A percentile compares a stretch with the other conserved stretches of the same genome.
These are phyloP conservation scores for Baronia brevicornis DNA, from an alignment of 2,888 invertebrate genomes.

Conservation along the genomic window DNA sequence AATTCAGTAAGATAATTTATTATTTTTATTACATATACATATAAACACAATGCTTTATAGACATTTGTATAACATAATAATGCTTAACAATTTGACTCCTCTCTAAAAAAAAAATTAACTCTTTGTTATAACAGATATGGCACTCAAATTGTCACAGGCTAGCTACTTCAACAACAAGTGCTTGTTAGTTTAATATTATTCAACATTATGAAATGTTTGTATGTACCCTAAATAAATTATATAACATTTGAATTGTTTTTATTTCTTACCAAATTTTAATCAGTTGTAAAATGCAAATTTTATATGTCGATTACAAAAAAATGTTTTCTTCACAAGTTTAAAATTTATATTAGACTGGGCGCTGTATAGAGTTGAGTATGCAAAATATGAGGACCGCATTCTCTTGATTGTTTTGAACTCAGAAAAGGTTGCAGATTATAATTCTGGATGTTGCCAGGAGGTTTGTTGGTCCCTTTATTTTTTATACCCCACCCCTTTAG, in stretches of 20 bases:
- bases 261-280: constrained; percentile 25
- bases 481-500: constrained; percentile 2
- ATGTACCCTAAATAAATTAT: constrained; percentile 75
- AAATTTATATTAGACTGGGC: too few species aligned
- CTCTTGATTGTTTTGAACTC: too few species aligned
- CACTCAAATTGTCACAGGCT: constrained; percentile 56
- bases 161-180: constrained; percentile 61
- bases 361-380: too few species aligned
- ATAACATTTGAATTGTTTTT: constrained; percentile 59
- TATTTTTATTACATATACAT: constrained; percentile 15
- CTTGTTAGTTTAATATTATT: constrained; percentile 73
- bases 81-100: too few species aligned
- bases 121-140: constrained; percentile 38
- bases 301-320: too few species aligned
- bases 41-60: constrained; percentile 16
- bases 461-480: neutral
- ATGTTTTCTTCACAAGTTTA: too few species aligned
- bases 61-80: too few species aligned
- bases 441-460: too few species aligned
- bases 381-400: too few species aligned
- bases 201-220: constrained; percentile 74
- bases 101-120: constrained; percentile 45
- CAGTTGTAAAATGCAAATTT: neutral
- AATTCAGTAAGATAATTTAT: constrained; percentile 9
- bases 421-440: too few species aligned